phyloP scores from a whole-genome alignment of 2,888 invertebrate species.

The Drosophila yooni region DNA sequence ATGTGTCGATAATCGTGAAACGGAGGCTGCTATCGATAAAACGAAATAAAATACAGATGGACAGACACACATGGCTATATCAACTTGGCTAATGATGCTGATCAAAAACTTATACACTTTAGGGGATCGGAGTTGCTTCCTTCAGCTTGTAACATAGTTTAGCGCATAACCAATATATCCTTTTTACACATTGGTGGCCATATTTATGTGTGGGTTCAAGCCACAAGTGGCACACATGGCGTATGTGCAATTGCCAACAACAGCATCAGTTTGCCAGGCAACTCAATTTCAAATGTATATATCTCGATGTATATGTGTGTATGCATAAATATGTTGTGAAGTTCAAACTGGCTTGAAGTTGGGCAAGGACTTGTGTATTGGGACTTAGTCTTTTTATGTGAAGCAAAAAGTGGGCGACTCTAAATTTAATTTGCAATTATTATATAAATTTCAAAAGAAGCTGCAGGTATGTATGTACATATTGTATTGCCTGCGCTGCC shows the following conservation, averaged over 20 bases:
- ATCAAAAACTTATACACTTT: background rate
- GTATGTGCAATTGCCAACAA: slow-evolving; percentile 52
- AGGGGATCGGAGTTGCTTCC: accelerated
- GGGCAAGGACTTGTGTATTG: slow-evolving; percentile 8
- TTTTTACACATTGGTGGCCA: background rate
- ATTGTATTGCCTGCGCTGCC: slow-evolving; percentile 54
- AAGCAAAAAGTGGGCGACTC: slow-evolving; percentile 30
- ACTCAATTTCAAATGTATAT: slow-evolving; percentile 41
- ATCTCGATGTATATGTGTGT: slow-evolving; percentile 22
- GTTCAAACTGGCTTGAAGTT: slow-evolving; percentile 31
- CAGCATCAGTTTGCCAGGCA: slow-evolving; percentile 38
- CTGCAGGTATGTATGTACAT: slow-evolving; percentile 42
- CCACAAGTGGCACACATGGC: slow-evolving; percentile 37
- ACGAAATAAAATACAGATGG: background rate
- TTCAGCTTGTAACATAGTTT: background rate
- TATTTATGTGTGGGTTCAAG: background rate
- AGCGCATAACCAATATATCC: background rate
- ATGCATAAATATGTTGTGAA: slow-evolving; percentile 48
- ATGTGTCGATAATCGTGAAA: background rate
- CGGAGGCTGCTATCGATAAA: background rate
- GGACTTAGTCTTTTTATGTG: slow-evolving; percentile 42
- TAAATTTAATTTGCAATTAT: slow-evolving; percentile 67
- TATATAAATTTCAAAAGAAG: slow-evolving; percentile 52
- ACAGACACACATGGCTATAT: background rate
- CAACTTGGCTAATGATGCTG: background rate